Conservation (phyloP, 2,888 invertebrate species). For the Leptothorax acervorum region DNA sequence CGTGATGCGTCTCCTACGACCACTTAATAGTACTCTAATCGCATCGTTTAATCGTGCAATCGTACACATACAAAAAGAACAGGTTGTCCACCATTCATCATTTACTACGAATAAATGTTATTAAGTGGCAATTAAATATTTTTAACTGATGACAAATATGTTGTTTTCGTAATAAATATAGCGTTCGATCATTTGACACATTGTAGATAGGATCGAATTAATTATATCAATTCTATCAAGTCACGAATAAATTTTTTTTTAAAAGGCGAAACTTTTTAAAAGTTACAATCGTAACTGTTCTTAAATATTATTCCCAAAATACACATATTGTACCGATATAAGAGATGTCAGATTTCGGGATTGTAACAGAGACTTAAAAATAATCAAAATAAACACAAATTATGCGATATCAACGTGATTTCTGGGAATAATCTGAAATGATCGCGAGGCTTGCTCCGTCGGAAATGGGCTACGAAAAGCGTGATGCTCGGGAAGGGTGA, state of each 20-base stretch:
- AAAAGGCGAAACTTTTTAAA: background rate
- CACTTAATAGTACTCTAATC: conserved; percentile 36
- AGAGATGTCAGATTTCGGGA: background rate
- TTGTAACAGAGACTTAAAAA: background rate
- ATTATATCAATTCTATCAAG: background rate
- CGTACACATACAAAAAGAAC: conserved; percentile 4
- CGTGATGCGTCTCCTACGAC: conserved; percentile 1
- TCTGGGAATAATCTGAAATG: background rate
- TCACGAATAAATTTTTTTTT: background rate
- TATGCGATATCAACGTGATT: background rate
- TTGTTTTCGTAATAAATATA: background rate
- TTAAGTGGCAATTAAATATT: conserved; percentile 6
- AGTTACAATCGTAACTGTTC: background rate
- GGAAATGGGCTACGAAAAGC: conserved; percentile 8
- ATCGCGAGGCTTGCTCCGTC: conserved; percentile 11
- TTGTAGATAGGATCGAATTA: background rate
- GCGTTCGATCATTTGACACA: background rate
- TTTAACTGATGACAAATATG: background rate
- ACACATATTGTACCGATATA: background rate
- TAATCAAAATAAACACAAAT: background rate
- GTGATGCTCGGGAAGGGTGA: conserved; percentile 9
- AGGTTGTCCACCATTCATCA: conserved; percentile 2
- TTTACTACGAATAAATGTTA: background rate
- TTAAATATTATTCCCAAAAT: background rate
- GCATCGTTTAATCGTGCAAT: background rate